A percentile compares a stretch with the other conserved stretches of the same genome.
phyloP scores from a whole-genome alignment of 2,797 vertebrate genomes.

The Gallinago solitaria region DNA sequence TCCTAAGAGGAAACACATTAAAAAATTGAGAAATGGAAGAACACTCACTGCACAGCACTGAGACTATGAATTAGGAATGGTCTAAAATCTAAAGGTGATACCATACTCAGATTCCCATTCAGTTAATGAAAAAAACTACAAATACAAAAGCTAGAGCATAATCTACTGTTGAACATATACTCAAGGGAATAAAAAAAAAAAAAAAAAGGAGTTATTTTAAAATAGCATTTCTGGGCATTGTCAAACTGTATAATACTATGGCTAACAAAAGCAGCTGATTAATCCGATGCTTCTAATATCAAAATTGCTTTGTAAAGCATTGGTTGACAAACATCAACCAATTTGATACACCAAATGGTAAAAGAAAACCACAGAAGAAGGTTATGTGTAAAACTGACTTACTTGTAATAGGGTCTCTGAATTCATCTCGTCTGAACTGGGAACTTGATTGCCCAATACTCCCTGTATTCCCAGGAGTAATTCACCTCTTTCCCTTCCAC shows the following conservation, averaged over 20 bases:
- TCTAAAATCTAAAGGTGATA: not conserved
- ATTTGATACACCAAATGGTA: not conserved
- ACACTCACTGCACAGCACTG: not conserved
- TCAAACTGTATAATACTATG: not conserved
- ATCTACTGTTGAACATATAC: not conserved
- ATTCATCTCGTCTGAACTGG: not conserved
- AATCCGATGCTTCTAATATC: rapidly evolving
- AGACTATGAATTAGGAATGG: not conserved
- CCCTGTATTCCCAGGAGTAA: not conserved
- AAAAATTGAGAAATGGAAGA: not conserved
- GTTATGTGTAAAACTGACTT: not conserved
- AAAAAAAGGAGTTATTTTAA: not conserved
- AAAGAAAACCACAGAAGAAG: not conserved
- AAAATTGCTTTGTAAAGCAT: not conserved
- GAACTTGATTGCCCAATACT: not conserved
- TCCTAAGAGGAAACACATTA: not conserved
- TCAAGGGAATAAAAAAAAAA: not conserved
- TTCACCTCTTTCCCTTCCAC: not conserved
- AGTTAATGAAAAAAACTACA: not conserved
- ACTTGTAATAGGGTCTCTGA: not conserved
- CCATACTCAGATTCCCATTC: not conserved
- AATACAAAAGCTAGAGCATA: not conserved
- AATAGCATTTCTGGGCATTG: not conserved
- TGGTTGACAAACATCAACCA: not conserved
- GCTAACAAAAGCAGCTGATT: not conserved